Evolutionary conservation across 2,797 vertebrate species (phyloP).

Genomic region (Anniella stebbinsi): DNA sequence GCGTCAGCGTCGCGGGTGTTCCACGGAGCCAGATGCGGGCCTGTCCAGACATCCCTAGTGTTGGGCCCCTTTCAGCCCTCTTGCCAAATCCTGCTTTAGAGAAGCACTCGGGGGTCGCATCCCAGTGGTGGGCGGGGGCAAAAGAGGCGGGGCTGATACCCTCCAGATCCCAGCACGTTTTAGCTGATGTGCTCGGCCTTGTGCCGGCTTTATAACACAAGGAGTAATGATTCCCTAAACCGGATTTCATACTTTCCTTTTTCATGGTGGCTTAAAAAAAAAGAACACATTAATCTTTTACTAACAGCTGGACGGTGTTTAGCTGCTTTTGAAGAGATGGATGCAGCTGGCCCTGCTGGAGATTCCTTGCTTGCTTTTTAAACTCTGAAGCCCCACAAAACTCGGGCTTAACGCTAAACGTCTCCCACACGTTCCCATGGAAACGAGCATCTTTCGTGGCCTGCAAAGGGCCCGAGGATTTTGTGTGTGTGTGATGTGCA

Average conservation of each 20-base stretch:
- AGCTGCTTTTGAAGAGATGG: conserved; percentile 12
- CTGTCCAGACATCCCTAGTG: no score
- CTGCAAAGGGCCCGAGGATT: conserved; percentile 58
- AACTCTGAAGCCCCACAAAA: conserved; percentile 53
- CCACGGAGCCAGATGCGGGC: no score
- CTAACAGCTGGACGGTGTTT: background rate
- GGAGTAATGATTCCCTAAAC: background rate
- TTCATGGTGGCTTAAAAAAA: background rate
- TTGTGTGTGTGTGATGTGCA: conserved; percentile 3
- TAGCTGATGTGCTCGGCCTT: no score
- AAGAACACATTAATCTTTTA: background rate
- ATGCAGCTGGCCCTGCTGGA: conserved; percentile 23
- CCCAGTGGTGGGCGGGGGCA: no score
- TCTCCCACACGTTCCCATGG: conserved; percentile 70
- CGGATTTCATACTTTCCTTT: background rate
- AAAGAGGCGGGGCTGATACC: no score
- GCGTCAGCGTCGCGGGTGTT: no score
- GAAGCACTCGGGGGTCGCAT: no score
- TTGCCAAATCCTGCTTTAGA: no score
- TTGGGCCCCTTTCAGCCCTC: no score
- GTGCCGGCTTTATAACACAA: background rate
- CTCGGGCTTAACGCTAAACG: conserved; percentile 45
- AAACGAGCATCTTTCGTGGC: conserved; percentile 67
- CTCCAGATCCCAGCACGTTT: no score
- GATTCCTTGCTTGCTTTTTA: conserved; percentile 5